phyloP scores from a whole-genome alignment of 30 jellyfish, hydroid and myxozoan species.

The Aurelia aurita region DNA sequence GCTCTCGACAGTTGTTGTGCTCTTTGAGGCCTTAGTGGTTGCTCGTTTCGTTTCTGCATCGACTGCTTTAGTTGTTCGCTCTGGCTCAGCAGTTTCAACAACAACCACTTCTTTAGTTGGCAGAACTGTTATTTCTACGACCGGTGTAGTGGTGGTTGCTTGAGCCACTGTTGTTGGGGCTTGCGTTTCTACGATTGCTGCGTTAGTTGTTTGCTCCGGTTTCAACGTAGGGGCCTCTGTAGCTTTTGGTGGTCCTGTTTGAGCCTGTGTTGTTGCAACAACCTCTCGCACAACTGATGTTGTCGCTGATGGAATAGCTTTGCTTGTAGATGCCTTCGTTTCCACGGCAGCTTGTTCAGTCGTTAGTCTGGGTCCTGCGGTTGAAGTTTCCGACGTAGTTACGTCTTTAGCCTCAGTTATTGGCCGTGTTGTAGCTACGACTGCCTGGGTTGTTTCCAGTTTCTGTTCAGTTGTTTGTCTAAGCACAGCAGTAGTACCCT shows the following conservation, averaged over 20 bases:
- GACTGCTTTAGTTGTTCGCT: no score
- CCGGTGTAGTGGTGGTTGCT: neutral
- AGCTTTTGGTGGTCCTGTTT: neutral
- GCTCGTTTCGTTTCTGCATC: no score
- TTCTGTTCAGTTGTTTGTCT: no score
- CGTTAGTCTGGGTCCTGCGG: neutral
- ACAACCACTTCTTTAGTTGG: no score
- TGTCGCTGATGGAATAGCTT: neutral
- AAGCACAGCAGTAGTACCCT: no score
- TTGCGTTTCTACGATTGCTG: neutral
- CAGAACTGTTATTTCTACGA: no score
- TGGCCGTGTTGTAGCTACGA: neutral
- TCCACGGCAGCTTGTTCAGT: neutral
- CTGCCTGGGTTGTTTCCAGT: neutral
- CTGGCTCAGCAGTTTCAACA: no score
- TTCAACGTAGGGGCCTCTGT: constrained; percentile 13
- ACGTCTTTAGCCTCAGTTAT: neutral
- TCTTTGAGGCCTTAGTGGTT: no score
- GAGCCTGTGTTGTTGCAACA: neutral
- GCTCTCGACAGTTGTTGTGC: no score
- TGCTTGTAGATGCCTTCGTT: neutral
- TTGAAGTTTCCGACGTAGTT: neutral
- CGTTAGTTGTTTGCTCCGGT: neutral
- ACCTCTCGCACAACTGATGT: neutral
- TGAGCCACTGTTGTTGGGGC: constrained; percentile 12